Conservation (phyloP, 2,113 vertebrate genomes). For the Chionomys nivalis region DNA sequence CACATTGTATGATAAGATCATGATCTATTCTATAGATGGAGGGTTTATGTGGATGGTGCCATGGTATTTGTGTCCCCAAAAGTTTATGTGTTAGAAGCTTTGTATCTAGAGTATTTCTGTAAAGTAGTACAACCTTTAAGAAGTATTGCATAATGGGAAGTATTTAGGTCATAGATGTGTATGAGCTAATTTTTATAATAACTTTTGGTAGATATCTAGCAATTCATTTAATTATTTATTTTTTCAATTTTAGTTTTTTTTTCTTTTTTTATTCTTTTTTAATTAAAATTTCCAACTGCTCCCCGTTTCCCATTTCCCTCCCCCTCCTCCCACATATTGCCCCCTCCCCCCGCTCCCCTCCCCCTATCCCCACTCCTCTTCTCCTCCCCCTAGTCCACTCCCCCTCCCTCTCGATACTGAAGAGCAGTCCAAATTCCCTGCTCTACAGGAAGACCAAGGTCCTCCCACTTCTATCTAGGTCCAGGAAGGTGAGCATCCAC, state of each 20-base stretch:
- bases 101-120: not conserved
- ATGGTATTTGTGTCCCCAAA: not conserved
- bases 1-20: not conserved
- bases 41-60: not conserved
- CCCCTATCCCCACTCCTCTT: too few relatives aligned
- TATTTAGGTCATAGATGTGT: not conserved
- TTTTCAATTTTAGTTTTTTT: not conserved
- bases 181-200: not conserved
- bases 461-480: too few relatives aligned
- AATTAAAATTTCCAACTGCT: too few relatives aligned
- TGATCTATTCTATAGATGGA: not conserved
- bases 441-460: too few relatives aligned
- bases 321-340: too few relatives aligned
- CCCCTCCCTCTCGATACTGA: too few relatives aligned
- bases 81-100: not conserved
- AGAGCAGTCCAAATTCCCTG: too few relatives aligned
- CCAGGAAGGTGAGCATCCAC: too few relatives aligned
- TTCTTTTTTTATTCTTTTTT: too few relatives aligned
- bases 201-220: not conserved
- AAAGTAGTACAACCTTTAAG: not conserved
- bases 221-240: not conserved
- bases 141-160: not conserved
- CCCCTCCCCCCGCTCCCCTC: too few relatives aligned
- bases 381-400: too few relatives aligned
- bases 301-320: too few relatives aligned